A percentile compares a stretch with the other conserved stretches of the same genome.
Evolutionary conservation across 2,797 vertebrate genomes (phyloP).

Genomic region (Myotis findleyi): DNA sequence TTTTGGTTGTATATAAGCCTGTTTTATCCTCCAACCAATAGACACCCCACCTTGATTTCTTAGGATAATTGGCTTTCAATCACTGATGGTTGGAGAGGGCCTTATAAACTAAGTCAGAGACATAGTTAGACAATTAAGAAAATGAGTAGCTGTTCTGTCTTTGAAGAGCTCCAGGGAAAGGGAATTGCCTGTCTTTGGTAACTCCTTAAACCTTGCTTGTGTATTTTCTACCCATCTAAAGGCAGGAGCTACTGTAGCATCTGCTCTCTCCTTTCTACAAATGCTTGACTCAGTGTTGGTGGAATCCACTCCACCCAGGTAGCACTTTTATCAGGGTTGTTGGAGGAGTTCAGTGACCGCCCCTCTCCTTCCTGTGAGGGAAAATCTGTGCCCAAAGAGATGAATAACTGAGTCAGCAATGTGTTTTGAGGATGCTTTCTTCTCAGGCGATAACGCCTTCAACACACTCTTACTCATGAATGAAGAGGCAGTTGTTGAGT

Average conservation of each 20-base stretch:
- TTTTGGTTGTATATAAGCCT: background rate
- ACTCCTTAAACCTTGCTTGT: background rate
- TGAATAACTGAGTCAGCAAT: background rate
- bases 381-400: background rate
- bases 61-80: background rate
- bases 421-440: background rate
- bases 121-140: background rate
- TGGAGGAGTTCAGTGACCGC: background rate
- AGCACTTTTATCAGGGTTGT: background rate
- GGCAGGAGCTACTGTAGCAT: background rate
- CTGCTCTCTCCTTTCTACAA: background rate
- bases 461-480: background rate
- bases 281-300: background rate
- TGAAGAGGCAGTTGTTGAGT: background rate
- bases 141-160: background rate
- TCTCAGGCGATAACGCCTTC: background rate
- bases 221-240: background rate
- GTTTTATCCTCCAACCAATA: background rate
- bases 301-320: background rate
- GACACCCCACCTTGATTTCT: background rate
- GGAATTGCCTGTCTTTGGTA: background rate
- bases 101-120: background rate
- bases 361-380: background rate
- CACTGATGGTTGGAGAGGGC: background rate
- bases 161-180: slow-evolving; percentile 15